Percentiles rank a stretch among this genome's conserved stretches.
phyloP scores from a whole-genome alignment of 2,888 invertebrate genomes.

The Hartigia nigra region DNA sequence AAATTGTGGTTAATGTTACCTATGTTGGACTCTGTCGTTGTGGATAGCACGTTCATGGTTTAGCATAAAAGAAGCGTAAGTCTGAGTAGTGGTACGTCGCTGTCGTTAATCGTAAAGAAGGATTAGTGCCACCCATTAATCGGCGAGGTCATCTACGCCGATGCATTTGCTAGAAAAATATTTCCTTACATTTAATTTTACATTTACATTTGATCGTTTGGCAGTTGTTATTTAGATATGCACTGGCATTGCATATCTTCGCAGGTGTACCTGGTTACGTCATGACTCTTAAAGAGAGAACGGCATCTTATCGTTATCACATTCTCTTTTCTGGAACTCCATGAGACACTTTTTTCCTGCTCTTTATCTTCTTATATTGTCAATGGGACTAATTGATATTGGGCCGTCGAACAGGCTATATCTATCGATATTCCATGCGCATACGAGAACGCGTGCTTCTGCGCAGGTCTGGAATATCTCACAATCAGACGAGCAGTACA shows the following conservation, averaged over 20 bases:
- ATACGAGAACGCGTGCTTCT: neutral
- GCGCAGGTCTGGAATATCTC: neutral
- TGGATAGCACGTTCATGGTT: conserved; percentile 11
- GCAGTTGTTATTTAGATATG: neutral
- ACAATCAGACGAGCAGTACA: neutral
- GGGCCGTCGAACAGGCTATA: neutral
- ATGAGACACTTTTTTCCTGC: neutral
- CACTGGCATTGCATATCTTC: neutral
- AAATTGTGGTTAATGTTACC: conserved; percentile 32
- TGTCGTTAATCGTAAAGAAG: neutral
- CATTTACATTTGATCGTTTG: neutral
- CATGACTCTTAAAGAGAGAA: neutral
- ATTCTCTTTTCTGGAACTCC: neutral
- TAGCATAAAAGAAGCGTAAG: neutral
- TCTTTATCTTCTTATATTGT: neutral
- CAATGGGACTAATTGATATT: neutral
- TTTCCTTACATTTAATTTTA: neutral
- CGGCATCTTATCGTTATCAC: neutral
- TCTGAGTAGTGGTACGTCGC: neutral
- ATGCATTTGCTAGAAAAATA: neutral
- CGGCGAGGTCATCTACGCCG: neutral
- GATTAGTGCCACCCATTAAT: neutral
- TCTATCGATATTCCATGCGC: neutral
- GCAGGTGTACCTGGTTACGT: neutral
- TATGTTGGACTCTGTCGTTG: neutral